These are phyloP conservation scores for Stenurella melanura DNA, from an alignment of 2,888 invertebrate species.

Conservation along the genomic window DNA sequence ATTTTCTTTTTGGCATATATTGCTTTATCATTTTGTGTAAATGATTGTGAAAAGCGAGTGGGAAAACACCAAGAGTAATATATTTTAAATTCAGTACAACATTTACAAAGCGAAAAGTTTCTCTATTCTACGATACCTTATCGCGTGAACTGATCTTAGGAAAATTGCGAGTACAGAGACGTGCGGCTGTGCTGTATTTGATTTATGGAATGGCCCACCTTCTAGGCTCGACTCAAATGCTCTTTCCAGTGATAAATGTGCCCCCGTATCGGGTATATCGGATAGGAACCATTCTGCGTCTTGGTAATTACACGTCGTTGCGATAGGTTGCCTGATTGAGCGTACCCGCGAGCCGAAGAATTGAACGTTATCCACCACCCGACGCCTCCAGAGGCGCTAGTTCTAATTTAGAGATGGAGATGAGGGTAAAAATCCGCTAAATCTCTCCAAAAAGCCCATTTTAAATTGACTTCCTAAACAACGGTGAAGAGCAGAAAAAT, in stretches of 20 bases:
- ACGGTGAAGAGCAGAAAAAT: neutral
- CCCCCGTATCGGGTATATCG: constrained; percentile 62
- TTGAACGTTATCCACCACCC: constrained; percentile 52
- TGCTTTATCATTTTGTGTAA: neutral
- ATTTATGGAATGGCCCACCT: constrained; percentile 65
- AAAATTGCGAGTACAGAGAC: constrained; percentile 34
- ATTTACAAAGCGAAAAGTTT: constrained; percentile 10
- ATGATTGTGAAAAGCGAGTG: neutral
- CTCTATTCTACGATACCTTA: constrained; percentile 10
- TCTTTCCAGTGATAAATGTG: constrained; percentile 62
- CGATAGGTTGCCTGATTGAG: constrained; percentile 66
- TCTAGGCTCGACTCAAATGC: constrained; percentile 58
- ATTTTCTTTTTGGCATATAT: neutral
- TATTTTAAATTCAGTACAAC: neutral
- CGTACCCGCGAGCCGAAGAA: constrained; percentile 64
- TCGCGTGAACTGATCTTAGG: constrained; percentile 23
- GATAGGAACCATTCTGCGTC: constrained; percentile 62
- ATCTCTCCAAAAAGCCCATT: constrained; percentile 13
- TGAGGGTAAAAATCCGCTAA: constrained; percentile 48
- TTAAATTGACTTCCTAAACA: constrained; percentile 1
- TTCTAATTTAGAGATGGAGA: constrained; percentile 53
- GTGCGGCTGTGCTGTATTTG: constrained; percentile 58
- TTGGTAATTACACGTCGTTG: constrained; percentile 66
- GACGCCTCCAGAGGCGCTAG: constrained; percentile 43
- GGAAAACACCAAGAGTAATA: neutral